phyloP scores from a whole-genome alignment of 2,888 invertebrate genomes.

The Tortricodes alternella region DNA sequence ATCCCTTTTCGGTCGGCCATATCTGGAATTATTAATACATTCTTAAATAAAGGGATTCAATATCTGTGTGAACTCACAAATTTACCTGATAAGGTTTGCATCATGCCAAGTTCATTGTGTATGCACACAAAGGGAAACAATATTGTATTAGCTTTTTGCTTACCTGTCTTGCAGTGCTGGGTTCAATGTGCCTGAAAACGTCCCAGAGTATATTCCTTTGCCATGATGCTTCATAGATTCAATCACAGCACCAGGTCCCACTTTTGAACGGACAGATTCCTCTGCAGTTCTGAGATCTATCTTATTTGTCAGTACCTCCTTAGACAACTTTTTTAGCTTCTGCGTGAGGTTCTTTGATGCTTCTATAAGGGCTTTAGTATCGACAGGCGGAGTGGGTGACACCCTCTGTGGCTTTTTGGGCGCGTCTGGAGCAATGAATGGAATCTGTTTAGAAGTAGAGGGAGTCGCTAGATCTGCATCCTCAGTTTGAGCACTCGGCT shows the following conservation, averaged over 20 bases:
- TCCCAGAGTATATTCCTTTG: constrained; percentile 97
- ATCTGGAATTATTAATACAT: constrained; percentile 65
- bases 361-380: constrained; percentile 91
- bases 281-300: constrained; percentile 76
- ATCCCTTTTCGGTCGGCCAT: constrained; percentile 95
- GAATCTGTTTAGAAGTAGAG: constrained; percentile 66
- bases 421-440: constrained; percentile 65
- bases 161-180: constrained; percentile 94
- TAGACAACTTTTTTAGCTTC: constrained; percentile 93
- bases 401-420: constrained; percentile 66
- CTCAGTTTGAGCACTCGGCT: constrained; percentile 61
- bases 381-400: constrained; percentile 73
- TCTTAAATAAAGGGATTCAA: constrained; percentile 10
- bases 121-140: constrained; percentile 11
- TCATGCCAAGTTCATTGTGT: constrained; percentile 8
- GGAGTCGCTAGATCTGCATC: constrained; percentile 64
- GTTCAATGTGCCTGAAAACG: constrained; percentile 97
- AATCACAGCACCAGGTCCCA: constrained; percentile 89
- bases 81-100: constrained; percentile 10
- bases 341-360: constrained; percentile 96
- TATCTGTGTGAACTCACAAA: neutral
- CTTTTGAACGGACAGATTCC: constrained; percentile 74
- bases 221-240: constrained; percentile 97
- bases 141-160: constrained; percentile 26
- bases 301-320: constrained; percentile 91